These are phyloP conservation scores for Albula glossodonta DNA, from an alignment of 2,113 vertebrate species.

Conservation along the genomic window DNA sequence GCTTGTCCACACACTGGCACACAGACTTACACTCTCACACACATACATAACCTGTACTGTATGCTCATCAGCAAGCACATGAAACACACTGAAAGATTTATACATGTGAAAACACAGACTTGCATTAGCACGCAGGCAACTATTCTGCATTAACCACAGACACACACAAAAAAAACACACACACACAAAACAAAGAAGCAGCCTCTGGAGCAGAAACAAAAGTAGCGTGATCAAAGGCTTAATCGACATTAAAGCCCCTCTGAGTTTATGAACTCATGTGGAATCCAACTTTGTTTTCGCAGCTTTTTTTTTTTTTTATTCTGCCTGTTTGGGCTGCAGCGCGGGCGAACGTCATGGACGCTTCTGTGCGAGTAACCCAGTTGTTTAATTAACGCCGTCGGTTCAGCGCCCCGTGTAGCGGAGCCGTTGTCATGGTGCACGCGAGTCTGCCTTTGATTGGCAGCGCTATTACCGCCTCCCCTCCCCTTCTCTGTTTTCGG, in stretches of 20 bases:
- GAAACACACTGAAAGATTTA: neutral
- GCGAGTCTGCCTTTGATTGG: slow-evolving; percentile 33
- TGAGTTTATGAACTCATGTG: neutral
- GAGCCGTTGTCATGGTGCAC: slow-evolving; percentile 19
- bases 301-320: neutral
- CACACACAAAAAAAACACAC: too few species aligned
- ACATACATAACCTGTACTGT: too few species aligned
- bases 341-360: neutral
- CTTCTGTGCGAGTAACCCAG: neutral
- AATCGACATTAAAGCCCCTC: neutral
- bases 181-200: neutral
- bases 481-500: slow-evolving; percentile 15
- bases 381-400: slow-evolving; percentile 1
- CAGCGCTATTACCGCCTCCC: slow-evolving; percentile 5
- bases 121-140: neutral
- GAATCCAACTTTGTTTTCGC: neutral
- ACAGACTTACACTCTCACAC: too few species aligned
- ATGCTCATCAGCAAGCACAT: neutral
- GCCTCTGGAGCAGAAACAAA: neutral
- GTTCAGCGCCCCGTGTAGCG: neutral
- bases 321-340: neutral
- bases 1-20: too few species aligned
- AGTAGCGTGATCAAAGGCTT: neutral
- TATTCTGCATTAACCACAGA: neutral
- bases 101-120: too few species aligned